A percentile compares a stretch with the other conserved stretches of the same genome.
Evolutionary conservation across 2,888 invertebrate genomes (phyloP).

Genomic region (Drosophila paranaensis): DNA sequence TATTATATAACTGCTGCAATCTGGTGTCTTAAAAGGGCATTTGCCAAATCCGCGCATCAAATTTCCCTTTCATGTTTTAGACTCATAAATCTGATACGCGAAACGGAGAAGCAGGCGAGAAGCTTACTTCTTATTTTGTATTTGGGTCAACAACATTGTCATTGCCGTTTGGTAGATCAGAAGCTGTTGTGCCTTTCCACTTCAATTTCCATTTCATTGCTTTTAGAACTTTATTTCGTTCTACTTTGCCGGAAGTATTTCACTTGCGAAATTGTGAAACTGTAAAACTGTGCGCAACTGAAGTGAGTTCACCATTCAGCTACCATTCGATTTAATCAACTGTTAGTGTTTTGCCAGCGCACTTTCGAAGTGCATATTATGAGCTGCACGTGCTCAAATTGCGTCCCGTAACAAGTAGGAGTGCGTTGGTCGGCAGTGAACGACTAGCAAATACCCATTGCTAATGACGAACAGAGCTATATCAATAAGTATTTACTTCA

Average conservation of each 20-base stretch:
- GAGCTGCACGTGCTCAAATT: slow-evolving; percentile 33
- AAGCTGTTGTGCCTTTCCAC: slow-evolving; percentile 24
- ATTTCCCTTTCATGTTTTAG: slow-evolving; percentile 20
- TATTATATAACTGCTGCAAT: slow-evolving; percentile 10
- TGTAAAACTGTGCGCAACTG: slow-evolving; percentile 19
- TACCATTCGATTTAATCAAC: slow-evolving; percentile 50
- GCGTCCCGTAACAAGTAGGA: neutral
- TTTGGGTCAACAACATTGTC: slow-evolving; percentile 4
- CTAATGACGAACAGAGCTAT: no score
- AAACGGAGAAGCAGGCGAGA: slow-evolving; percentile 7
- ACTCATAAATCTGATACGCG: slow-evolving; percentile 31
- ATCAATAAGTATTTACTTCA: no score
- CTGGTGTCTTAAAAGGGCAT: slow-evolving; percentile 6
- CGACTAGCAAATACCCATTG: neutral
- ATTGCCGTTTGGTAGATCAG: slow-evolving; percentile 10
- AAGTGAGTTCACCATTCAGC: slow-evolving; percentile 29
- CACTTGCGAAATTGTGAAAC: slow-evolving; percentile 6
- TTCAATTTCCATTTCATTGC: slow-evolving; percentile 34
- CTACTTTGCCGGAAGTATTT: slow-evolving; percentile 19
- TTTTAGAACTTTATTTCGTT: slow-evolving; percentile 16
- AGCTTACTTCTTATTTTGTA: neutral
- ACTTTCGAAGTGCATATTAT: slow-evolving; percentile 24
- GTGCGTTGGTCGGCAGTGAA: neutral
- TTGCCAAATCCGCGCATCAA: slow-evolving; percentile 20
- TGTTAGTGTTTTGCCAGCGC: slow-evolving; percentile 27